A percentile compares a stretch with the other conserved stretches of the same genome.
Conservation (phyloP, 2,797 vertebrate species). For the Sebastiscus albofasciatus region DNA sequence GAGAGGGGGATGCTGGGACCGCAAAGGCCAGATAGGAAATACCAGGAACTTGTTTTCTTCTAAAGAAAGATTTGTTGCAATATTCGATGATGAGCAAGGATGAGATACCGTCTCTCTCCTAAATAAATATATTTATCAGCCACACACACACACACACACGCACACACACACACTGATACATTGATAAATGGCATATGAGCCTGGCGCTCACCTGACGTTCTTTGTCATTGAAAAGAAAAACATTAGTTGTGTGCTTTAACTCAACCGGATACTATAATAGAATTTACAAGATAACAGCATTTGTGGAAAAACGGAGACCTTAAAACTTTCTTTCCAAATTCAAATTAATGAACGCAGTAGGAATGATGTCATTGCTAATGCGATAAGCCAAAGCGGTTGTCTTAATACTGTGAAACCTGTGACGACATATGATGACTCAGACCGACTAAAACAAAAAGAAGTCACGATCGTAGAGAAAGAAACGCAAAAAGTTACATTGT, state of each 20-base stretch:
- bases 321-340: constrained; percentile 49
- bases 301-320: constrained; percentile 50
- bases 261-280: constrained; percentile 37
- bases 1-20: constrained; percentile 51
- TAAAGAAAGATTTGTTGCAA: constrained; percentile 31
- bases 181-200: constrained; percentile 33
- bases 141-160: background rate
- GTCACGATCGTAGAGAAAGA: background rate
- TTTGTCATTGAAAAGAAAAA: constrained; percentile 58
- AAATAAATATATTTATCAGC: background rate
- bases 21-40: constrained; percentile 55
- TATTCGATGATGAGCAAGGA: constrained; percentile 40
- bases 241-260: constrained; percentile 43
- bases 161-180: too few species aligned
- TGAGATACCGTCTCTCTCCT: constrained; percentile 34
- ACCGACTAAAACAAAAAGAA: background rate
- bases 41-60: constrained; percentile 29
- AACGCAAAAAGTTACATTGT: background rate
- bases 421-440: constrained; percentile 47
- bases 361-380: constrained; percentile 60
- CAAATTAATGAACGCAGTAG: constrained; percentile 45
- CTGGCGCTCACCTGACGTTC: constrained; percentile 35
- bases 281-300: constrained; percentile 60
- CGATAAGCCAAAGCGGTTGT: constrained; percentile 38
- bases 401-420: constrained; percentile 31